Percentiles rank a stretch among this genome's conserved stretches.
Evolutionary conservation across 2,888 invertebrate genomes (phyloP).

Genomic region (Cistogaster globosa): DNA sequence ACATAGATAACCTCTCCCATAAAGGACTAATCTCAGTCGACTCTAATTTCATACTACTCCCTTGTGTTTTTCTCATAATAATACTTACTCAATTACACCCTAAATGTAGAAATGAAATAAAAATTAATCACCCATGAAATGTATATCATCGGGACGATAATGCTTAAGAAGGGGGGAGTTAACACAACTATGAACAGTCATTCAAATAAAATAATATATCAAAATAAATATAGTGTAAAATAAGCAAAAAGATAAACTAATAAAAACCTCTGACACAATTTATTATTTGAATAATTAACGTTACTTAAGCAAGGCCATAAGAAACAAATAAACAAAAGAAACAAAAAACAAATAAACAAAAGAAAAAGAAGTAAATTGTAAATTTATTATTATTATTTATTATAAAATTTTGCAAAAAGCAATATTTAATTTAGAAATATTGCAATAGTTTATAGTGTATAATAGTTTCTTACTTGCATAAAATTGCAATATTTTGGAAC

Average conservation of each 20-base stretch:
- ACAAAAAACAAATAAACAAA: no score
- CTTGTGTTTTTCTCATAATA: constrained; percentile 14
- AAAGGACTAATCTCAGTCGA: constrained; percentile 15
- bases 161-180: constrained; percentile 3
- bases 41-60: constrained; percentile 27
- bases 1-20: constrained; percentile 23
- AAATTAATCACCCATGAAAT: constrained; percentile 41
- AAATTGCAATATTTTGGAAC: no score
- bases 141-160: neutral
- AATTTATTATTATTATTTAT: no score
- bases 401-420: no score
- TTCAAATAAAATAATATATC: neutral
- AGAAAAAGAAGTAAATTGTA: no score
- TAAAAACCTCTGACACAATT: neutral
- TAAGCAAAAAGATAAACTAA: no score
- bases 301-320: no score
- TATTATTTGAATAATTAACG: neutral
- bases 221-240: no score
- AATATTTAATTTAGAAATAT: no score
- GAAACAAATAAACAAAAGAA: no score
- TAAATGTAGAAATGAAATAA: constrained; percentile 13
- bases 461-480: no score
- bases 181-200: neutral
- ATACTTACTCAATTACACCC: constrained; percentile 17
- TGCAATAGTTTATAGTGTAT: no score